Conservation (phyloP, 53 echinoderm and acorn worm genomes). For the Astropecten irregularis region DNA sequence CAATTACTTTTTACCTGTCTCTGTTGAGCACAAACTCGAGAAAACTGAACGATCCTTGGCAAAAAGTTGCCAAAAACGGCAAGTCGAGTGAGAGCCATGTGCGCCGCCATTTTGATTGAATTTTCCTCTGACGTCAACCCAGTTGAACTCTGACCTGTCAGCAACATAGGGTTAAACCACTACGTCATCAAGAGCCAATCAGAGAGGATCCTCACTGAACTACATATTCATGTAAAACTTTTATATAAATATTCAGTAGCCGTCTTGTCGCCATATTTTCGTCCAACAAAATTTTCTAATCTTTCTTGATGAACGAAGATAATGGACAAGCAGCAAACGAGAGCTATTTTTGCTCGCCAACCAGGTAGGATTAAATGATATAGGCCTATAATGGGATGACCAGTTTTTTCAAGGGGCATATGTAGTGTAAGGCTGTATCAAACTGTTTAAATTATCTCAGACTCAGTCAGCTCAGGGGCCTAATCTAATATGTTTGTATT, state of each 20-base stretch:
- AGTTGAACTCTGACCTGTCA: too few species aligned
- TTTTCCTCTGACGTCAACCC: too few species aligned
- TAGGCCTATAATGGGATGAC: too few species aligned
- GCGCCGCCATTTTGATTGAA: constrained; percentile 42
- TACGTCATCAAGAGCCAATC: not conserved
- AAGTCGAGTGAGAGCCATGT: constrained; percentile 6
- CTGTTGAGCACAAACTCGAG: not conserved
- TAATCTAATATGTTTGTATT: too few species aligned
- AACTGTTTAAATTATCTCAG: too few species aligned
- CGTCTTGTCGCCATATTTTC: not conserved
- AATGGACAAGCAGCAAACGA: constrained; percentile 55
- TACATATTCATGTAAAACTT: not conserved
- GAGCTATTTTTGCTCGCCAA: constrained; percentile 57
- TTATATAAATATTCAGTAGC: constrained; percentile 13
- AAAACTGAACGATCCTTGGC: not conserved
- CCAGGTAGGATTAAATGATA: constrained; percentile 40
- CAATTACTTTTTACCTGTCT: constrained; percentile 15
- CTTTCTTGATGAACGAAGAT: too few species aligned
- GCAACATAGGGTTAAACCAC: too few species aligned
- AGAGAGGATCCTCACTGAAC: not conserved
- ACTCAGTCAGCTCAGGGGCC: too few species aligned
- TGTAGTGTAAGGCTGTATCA: too few species aligned
- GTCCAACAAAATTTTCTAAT: not conserved
- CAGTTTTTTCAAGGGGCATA: too few species aligned
- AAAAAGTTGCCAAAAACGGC: not conserved